Conservation (phyloP, 2,797 vertebrate species). For the Fringilla coelebs region DNA sequence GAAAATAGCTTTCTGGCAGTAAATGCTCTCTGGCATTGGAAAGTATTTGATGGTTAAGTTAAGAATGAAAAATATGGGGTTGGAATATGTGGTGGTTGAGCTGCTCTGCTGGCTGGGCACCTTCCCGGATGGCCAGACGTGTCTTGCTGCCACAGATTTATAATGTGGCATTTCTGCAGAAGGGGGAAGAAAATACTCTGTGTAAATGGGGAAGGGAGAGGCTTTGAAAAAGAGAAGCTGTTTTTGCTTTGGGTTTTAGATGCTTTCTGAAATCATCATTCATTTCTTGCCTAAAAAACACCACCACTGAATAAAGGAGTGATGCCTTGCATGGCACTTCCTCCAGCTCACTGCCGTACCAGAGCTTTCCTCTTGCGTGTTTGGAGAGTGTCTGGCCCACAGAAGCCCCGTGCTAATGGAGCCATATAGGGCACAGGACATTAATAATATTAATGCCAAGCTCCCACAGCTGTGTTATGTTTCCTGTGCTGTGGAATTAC, state of each 20-base stretch:
- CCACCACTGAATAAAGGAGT: neutral
- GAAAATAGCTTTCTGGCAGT: constrained; percentile 24
- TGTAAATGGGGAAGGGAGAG: neutral
- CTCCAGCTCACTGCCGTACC: neutral
- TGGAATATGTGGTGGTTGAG: constrained; percentile 4
- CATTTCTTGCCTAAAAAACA: neutral
- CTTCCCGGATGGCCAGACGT: neutral
- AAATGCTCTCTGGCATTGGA: neutral
- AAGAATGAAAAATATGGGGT: constrained; percentile 33
- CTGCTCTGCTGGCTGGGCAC: constrained; percentile 9
- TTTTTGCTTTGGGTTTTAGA: neutral
- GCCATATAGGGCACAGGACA: neutral
- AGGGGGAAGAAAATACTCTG: neutral
- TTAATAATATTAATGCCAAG: constrained; percentile 1
- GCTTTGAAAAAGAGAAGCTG: neutral
- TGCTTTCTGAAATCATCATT: neutral
- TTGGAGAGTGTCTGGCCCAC: neutral
- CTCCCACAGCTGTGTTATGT: neutral
- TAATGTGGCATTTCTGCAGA: neutral
- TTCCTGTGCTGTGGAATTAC: constrained; percentile 12
- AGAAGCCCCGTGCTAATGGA: neutral
- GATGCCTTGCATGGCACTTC: neutral
- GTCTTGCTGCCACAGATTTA: neutral
- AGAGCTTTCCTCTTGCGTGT: neutral
- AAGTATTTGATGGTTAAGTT: constrained; percentile 42